Evolutionary conservation across 2,113 vertebrate genomes (phyloP).

Genomic region (sheep (Ovis aries)): DNA sequence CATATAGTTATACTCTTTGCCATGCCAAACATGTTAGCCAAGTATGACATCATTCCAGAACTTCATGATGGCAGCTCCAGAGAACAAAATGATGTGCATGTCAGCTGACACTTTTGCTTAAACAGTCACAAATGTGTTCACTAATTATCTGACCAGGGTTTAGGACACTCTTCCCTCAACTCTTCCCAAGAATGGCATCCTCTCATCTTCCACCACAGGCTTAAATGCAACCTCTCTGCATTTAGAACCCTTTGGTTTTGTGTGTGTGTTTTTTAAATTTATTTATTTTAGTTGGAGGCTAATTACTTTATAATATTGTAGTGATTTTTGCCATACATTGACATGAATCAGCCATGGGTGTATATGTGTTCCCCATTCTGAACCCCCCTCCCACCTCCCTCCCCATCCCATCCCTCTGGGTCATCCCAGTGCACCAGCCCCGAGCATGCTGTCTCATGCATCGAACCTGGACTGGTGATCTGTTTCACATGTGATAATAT

Average conservation of each 20-base stretch:
- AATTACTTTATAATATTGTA: not conserved
- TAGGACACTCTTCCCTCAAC: not conserved
- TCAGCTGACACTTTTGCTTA: not conserved
- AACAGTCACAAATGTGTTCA: not conserved
- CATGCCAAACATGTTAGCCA: conserved; percentile 29
- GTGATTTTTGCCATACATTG: not conserved
- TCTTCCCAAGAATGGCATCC: not conserved
- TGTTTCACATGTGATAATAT: not conserved
- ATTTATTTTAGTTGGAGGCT: not conserved
- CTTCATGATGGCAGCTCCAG: not conserved
- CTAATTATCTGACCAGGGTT: not conserved
- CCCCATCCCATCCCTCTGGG: not conserved
- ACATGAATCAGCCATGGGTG: not conserved
- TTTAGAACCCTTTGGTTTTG: not conserved
- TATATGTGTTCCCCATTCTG: not conserved
- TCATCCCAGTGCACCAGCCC: not conserved
- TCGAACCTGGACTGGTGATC: rapidly evolving
- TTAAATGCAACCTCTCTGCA: not conserved
- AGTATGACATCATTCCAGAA: conserved; percentile 27
- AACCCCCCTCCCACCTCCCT: not conserved
- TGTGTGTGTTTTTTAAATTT: not conserved
- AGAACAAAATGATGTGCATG: not conserved
- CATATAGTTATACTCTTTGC: not conserved
- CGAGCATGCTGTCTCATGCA: not conserved
- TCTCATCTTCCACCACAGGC: not conserved